Base-by-base conservation (phyloP, 2,797 vertebrate genomes). In the Sebastes nivosus region DNA sequence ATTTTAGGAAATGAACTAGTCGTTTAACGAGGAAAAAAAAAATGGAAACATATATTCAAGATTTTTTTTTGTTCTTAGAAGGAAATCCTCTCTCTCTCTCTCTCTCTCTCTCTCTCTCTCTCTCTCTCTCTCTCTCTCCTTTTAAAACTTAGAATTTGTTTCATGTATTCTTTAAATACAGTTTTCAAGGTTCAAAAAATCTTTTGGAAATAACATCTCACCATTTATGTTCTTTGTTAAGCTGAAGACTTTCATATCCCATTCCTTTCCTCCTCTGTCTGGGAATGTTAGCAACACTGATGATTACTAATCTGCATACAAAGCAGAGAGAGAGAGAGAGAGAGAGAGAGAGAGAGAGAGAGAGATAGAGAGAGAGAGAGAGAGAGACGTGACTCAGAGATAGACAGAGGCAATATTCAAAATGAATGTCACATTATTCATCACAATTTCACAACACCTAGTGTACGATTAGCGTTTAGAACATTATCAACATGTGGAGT, bases 141-240 rank as follows among this genome's bases (percentile, higher is more conserved):
- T 36, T 36, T 36, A 12, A 36, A 36, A 36, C 34, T 36, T 36
- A 36, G 4, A 36, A 36, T 36, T 36, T 36, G 34, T 36, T 36
- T 36, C 34, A 36, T 36, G 0, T 38, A 11, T 54, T 14, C 20
- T 61, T 20, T 42, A 46, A 36, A 68, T 52, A 20, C 3, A 55
- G 2, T 36, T 57, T 46, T 20, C 3, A 80, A 58, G 4, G 18
- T 75, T 29, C 12, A 61, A 64, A 66, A 34, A 46, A 16, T 46
- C 6, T 42, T 58, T 32, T 36, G 38, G 42, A 6, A 46, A 46
- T 46, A 46, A 46, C 42, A 54, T 75, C 88, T 90, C 71, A 95
- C 93, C 93, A 94, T 95, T 81, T 87, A 92, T 90, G 87, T 89
- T 86, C 85, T 79, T 82, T 79, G 80, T 84, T 89, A 83, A 71